phyloP scores from a whole-genome alignment of 2,797 vertebrate genomes.

The Champsocephalus esox region DNA sequence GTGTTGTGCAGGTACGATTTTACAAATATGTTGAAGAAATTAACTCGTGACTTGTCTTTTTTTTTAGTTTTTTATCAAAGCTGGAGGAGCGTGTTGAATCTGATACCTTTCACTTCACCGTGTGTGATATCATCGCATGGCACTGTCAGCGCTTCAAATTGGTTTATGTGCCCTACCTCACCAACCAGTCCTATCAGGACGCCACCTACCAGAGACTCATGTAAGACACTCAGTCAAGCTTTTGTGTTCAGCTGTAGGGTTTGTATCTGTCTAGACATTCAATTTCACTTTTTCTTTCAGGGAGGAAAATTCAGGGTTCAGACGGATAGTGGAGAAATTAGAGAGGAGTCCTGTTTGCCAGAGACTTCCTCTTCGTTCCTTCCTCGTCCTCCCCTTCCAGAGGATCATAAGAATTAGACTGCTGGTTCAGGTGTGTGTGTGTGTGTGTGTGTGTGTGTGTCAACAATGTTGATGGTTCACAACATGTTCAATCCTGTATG shows the following conservation, averaged over 20 bases:
- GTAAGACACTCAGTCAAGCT: conserved; percentile 80
- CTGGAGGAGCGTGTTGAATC: conserved; percentile 94
- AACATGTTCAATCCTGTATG: conserved; percentile 7
- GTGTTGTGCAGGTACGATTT: not conserved
- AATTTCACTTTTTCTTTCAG: conserved; percentile 71
- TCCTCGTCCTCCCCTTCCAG: conserved; percentile 97
- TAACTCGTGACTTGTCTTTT: not conserved
- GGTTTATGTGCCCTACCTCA: conserved; percentile 97
- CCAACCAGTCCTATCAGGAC: conserved; percentile 98
- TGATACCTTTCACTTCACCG: conserved; percentile 90
- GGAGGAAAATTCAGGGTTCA: conserved; percentile 90
- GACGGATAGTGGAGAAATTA: conserved; percentile 89
- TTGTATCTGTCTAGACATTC: not conserved
- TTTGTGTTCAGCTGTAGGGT: not conserved
- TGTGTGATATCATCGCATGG: conserved; percentile 92
- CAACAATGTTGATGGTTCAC: not conserved
- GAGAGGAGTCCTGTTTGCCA: conserved; percentile 93
- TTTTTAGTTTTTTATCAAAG: conserved; percentile 91
- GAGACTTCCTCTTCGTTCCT: conserved; percentile 95
- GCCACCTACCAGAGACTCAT: conserved; percentile 93
- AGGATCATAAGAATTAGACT: conserved; percentile 96
- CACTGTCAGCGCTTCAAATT: conserved; percentile 90
- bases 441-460: not conserved
- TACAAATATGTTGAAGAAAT: not conserved
- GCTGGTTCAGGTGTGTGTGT: conserved; percentile 90